A percentile compares a stretch with the other conserved stretches of the same genome.
These are phyloP conservation scores for Numenius phaeopus DNA, from an alignment of 2,797 vertebrate species.

Conservation along the genomic window DNA sequence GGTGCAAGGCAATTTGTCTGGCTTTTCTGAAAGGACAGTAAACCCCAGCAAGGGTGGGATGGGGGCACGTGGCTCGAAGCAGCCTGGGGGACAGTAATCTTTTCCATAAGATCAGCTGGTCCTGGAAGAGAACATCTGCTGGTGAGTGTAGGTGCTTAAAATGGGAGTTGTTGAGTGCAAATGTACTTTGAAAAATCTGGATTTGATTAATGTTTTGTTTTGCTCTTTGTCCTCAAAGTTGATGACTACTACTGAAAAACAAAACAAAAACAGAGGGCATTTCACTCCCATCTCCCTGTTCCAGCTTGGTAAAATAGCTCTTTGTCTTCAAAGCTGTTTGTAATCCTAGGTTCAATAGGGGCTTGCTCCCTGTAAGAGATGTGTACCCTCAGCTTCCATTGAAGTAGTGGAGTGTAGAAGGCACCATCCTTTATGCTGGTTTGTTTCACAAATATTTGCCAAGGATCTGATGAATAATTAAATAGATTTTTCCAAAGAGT, in stretches of 20 bases:
- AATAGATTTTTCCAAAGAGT: slow-evolving; percentile 45
- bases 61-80: background rate
- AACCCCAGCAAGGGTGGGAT: background rate
- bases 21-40: background rate
- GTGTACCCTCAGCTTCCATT: slow-evolving; percentile 24
- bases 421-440: slow-evolving; percentile 27
- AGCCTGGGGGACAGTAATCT: slow-evolving; percentile 11
- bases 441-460: slow-evolving; percentile 60
- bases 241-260: slow-evolving; percentile 56
- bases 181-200: slow-evolving; percentile 64
- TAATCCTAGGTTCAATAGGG: slow-evolving; percentile 44
- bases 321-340: slow-evolving; percentile 46
- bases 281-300: background rate
- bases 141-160: slow-evolving; percentile 61
- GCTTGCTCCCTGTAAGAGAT: slow-evolving; percentile 33
- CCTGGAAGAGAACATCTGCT: slow-evolving; percentile 51
- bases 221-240: slow-evolving; percentile 59
- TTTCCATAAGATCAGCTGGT: slow-evolving; percentile 40
- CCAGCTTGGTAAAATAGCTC: slow-evolving; percentile 7
- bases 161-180: slow-evolving; percentile 50
- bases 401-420: slow-evolving; percentile 14
- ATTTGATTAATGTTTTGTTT: slow-evolving; percentile 49
- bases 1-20: background rate
- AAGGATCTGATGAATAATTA: slow-evolving; percentile 45
- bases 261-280: slow-evolving; percentile 50